phyloP scores from a whole-genome alignment of 2,888 invertebrate genomes.

The Acanthosepion pharaonis region DNA sequence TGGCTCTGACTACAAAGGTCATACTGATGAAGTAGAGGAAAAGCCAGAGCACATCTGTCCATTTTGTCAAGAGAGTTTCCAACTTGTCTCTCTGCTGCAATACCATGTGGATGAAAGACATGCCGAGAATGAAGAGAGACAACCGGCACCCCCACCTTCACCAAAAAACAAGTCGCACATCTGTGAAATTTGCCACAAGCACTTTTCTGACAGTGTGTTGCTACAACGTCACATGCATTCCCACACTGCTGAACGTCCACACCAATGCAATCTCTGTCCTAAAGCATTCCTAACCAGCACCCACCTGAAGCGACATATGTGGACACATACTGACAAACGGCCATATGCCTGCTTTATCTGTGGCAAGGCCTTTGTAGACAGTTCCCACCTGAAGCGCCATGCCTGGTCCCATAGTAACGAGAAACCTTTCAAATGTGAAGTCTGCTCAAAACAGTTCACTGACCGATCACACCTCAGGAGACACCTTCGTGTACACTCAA shows the following conservation, averaged over 20 bases:
- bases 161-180: not conserved
- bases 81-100: not conserved
- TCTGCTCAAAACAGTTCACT: constrained; percentile 35
- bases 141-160: not conserved
- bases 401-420: not conserved
- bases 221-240: not conserved
- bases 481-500: not conserved
- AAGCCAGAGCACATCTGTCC: not conserved
- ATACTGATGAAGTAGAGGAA: not conserved
- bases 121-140: constrained; percentile 25
- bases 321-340: not conserved
- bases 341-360: constrained; percentile 15
- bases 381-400: constrained; percentile 23
- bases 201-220: not conserved
- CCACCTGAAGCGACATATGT: constrained; percentile 4
- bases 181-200: not conserved
- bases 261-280: constrained; percentile 36
- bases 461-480: not conserved
- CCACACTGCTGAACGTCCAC: not conserved
- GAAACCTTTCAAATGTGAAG: not conserved
- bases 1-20: not conserved
- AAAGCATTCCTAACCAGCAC: not conserved
- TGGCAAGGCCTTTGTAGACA: not conserved
- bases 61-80: constrained; percentile 17
- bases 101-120: not conserved